These are phyloP conservation scores for Lophochroa leadbeateri DNA, from an alignment of 2,113 vertebrate genomes.

Conservation along the genomic window DNA sequence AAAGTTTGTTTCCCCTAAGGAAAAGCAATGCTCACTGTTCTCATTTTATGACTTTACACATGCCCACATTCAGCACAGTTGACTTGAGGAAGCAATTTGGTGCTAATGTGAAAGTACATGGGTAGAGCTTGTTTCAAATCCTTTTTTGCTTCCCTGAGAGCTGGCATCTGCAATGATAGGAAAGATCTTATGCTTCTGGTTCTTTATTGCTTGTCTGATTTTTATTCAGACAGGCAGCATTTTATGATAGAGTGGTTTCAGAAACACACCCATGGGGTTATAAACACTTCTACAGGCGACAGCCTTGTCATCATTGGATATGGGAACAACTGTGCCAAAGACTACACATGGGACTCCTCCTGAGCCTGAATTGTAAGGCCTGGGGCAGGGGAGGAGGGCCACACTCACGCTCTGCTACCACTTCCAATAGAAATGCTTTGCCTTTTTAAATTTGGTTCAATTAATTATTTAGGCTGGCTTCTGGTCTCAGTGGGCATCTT, in stretches of 20 bases:
- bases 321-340: background rate
- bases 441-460: background rate
- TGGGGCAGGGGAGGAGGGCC: background rate
- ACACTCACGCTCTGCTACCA: background rate
- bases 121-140: background rate
- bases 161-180: background rate
- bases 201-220: background rate
- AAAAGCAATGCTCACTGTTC: background rate
- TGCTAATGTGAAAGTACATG: background rate
- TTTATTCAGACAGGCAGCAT: background rate
- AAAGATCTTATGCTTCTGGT: background rate
- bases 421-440: background rate
- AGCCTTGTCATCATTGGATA: background rate
- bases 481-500: background rate
- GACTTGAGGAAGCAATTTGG: background rate
- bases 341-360: background rate
- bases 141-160: background rate
- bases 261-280: background rate
- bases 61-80: rapidly evolving
- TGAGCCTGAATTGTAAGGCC: background rate
- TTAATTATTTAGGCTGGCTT: background rate
- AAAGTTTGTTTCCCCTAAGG: background rate
- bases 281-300: background rate
- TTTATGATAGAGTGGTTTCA: background rate
- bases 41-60: background rate